Percentiles rank a stretch among this genome's conserved stretches.
Evolutionary conservation across 2,113 vertebrate genomes (phyloP).

Genomic region (Butorides virescens): DNA sequence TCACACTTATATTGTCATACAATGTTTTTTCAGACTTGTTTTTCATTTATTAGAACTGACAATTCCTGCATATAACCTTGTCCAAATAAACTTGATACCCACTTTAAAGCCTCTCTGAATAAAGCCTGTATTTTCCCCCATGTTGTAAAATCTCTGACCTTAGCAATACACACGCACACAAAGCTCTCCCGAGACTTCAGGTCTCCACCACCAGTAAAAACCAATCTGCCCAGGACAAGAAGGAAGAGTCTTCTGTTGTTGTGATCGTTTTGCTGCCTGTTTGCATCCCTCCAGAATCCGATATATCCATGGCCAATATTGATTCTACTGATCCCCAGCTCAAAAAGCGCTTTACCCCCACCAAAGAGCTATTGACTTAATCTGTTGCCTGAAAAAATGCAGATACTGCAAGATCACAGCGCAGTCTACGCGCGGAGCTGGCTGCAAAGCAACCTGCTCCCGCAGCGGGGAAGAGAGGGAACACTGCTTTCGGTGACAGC

Average conservation of each 20-base stretch:
- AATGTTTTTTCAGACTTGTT: neutral
- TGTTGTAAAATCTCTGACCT: neutral
- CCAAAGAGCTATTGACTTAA: neutral
- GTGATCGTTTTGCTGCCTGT: neutral
- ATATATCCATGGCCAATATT: neutral
- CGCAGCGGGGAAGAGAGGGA: neutral
- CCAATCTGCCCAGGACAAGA: neutral
- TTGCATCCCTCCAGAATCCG: neutral
- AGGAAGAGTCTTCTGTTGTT: neutral
- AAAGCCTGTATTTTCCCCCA: neutral
- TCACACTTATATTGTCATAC: neutral
- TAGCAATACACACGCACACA: neutral
- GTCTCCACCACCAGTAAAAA: neutral
- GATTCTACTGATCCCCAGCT: neutral
- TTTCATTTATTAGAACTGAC: neutral
- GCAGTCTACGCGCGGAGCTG: neutral
- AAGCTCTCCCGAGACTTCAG: neutral
- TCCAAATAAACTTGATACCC: neutral
- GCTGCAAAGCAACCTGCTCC: neutral
- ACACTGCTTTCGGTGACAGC: neutral
- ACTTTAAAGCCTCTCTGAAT: neutral
- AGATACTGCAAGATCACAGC: neutral
- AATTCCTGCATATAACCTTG: neutral
- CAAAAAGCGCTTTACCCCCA: neutral
- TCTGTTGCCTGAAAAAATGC: neutral